A percentile compares a stretch with the other conserved stretches of the same genome.
These are phyloP conservation scores for Drosophila sordidula DNA, from an alignment of 2,888 invertebrate species.

Conservation along the genomic window DNA sequence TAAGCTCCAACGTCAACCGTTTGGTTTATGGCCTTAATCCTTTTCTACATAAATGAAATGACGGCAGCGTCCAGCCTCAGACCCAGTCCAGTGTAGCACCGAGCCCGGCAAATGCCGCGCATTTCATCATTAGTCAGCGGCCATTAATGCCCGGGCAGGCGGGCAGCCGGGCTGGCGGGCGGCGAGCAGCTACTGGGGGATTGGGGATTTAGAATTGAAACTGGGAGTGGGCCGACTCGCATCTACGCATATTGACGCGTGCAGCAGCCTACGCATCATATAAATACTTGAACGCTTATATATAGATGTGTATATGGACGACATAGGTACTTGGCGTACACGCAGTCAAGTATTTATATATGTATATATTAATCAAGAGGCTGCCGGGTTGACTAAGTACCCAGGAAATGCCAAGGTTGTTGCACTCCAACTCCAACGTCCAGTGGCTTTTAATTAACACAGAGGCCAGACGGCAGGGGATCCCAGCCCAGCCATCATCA, in stretches of 20 bases:
- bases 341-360: conserved; percentile 12
- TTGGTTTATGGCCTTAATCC: conserved; percentile 81
- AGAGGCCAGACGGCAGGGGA: conserved; percentile 65
- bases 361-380: conserved; percentile 67
- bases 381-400: conserved; percentile 75
- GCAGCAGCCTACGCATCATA: conserved; percentile 71
- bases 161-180: conserved; percentile 5
- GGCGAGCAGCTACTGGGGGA: conserved; percentile 62
- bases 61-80: conserved; percentile 53
- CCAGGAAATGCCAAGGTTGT: conserved; percentile 81
- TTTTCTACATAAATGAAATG: conserved; percentile 79
- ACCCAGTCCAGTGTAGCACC: conserved; percentile 8
- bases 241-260: conserved; percentile 59
- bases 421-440: conserved; percentile 75
- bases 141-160: conserved; percentile 74
- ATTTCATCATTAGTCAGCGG: conserved; percentile 79
- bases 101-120: conserved; percentile 68
- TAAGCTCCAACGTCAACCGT: conserved; percentile 80
- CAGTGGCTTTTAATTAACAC: conserved; percentile 81
- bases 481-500: conserved; percentile 37
- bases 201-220: conserved; percentile 61
- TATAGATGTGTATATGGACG: neutral
- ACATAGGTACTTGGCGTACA: conserved; percentile 29
- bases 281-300: conserved; percentile 24
- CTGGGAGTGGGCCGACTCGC: conserved; percentile 44